These are phyloP conservation scores for Dipus sagitta DNA, from an alignment of 2,797 vertebrate genomes.

Conservation along the genomic window DNA sequence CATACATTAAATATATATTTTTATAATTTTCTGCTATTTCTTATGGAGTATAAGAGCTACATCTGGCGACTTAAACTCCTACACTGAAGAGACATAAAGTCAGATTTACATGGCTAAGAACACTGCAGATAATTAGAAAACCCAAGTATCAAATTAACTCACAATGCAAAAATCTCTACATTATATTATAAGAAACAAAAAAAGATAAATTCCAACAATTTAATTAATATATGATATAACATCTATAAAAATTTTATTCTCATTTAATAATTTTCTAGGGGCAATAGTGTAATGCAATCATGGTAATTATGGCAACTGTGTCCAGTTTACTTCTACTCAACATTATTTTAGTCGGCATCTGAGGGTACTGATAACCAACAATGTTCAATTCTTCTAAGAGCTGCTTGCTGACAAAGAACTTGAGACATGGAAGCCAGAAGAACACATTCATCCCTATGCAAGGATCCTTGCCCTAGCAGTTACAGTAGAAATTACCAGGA, in stretches of 20 bases:
- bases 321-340: background rate
- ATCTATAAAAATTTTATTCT: background rate
- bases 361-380: background rate
- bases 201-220: background rate
- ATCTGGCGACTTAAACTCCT: too few species aligned
- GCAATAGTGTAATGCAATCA: background rate
- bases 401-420: background rate
- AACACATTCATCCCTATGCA: background rate
- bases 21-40: too few species aligned
- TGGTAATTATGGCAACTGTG: background rate
- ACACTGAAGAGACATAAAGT: too few species aligned
- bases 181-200: background rate
- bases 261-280: background rate
- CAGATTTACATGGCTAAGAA: too few species aligned
- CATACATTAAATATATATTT: too few species aligned
- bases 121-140: too few species aligned
- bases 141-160: too few species aligned
- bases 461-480: background rate
- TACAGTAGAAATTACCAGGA: background rate
- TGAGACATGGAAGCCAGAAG: background rate
- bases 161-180: too few species aligned
- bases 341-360: background rate
- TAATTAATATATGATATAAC: background rate
- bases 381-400: background rate
- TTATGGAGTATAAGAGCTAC: too few species aligned